These are phyloP conservation scores for Apodemus agrarius DNA, from an alignment of 2,797 vertebrate genomes.

Conservation along the genomic window DNA sequence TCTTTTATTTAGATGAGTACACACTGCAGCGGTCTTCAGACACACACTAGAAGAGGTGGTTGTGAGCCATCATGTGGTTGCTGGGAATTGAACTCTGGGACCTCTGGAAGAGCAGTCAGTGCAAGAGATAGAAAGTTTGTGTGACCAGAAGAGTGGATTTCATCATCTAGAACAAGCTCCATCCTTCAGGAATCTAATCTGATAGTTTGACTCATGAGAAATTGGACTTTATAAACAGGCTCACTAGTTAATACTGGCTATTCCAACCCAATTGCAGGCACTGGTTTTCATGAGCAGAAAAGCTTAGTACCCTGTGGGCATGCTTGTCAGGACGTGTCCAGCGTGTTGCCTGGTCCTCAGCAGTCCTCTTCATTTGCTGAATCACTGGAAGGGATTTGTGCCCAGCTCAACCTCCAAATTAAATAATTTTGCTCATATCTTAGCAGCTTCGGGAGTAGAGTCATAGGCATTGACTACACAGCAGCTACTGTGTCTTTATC, in stretches of 20 bases:
- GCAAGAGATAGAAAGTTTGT: not conserved
- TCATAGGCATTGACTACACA: not conserved
- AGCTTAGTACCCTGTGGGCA: not conserved
- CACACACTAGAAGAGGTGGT: too few relatives aligned
- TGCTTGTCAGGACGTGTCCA: not conserved
- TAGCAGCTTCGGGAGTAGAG: not conserved
- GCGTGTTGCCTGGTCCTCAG: not conserved
- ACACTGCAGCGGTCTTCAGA: too few relatives aligned
- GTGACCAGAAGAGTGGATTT: slow-evolving; percentile 11
- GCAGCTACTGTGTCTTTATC: not conserved
- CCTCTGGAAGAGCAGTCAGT: too few relatives aligned
- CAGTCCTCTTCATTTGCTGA: not conserved
- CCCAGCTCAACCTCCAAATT: not conserved
- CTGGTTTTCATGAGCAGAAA: not conserved
- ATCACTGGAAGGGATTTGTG: not conserved
- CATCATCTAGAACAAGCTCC: not conserved
- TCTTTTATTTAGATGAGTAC: too few relatives aligned
- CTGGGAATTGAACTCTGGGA: too few relatives aligned
- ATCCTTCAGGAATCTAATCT: not conserved
- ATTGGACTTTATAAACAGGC: not conserved
- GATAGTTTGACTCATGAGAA: not conserved
- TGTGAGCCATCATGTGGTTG: not conserved
- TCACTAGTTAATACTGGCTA: not conserved
- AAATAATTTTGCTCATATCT: not conserved
- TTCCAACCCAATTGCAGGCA: not conserved